A percentile compares a stretch with the other conserved stretches of the same genome.
These are phyloP conservation scores for Ophion obscuratus DNA, from an alignment of 2,888 invertebrate genomes.

Conservation along the genomic window DNA sequence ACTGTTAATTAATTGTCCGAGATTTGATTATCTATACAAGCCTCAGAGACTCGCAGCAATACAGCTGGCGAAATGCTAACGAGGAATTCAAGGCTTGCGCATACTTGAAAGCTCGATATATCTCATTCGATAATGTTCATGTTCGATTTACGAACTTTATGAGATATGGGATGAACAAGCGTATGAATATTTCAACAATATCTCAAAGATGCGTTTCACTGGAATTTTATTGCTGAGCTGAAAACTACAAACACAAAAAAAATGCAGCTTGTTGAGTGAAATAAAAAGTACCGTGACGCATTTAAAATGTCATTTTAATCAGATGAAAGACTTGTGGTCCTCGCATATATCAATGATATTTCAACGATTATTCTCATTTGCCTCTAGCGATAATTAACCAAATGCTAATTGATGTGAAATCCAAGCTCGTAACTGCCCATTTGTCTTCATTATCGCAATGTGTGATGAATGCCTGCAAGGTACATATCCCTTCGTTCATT, in stretches of 20 bases:
- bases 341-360: not conserved
- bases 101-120: conserved; percentile 5
- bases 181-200: not conserved
- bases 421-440: not conserved
- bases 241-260: too few species aligned
- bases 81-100: conserved; percentile 43
- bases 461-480: not conserved
- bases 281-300: not conserved
- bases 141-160: not conserved
- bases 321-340: not conserved
- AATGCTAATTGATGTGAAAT: not conserved
- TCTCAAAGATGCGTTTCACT: not conserved
- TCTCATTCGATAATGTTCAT: not conserved
- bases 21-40: conserved; percentile 57
- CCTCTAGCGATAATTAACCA: not conserved
- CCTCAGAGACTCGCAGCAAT: conserved; percentile 3
- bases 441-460: not conserved
- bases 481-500: not conserved
- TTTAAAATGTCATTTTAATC: not conserved
- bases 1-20: conserved; percentile 48
- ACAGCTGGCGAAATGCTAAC: conserved; percentile 3
- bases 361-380: not conserved
- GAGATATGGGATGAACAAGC: not conserved
- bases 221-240: too few species aligned
- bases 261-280: too few species aligned